Evolutionary conservation across 1,140 invertebrate genomes (phyloP).

Genomic region (Drosophila mauritiana): DNA sequence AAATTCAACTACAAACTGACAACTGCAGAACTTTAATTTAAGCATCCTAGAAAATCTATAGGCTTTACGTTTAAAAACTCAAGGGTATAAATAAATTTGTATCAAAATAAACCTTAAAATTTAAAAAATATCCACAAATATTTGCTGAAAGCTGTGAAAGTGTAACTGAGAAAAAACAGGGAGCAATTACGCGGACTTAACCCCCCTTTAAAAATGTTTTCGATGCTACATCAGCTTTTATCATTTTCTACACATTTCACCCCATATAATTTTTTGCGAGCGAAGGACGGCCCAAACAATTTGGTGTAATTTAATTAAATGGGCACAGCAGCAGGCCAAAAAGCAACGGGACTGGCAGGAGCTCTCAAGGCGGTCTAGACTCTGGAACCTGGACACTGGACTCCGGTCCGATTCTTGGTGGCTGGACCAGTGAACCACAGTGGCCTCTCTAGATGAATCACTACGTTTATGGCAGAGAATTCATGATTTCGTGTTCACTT

Average conservation of each 20-base stretch:
- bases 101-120: neutral
- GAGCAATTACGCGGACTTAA: constrained; percentile 57
- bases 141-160: neutral
- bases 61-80: no score
- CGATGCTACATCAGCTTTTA: constrained; percentile 59
- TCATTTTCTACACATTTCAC: constrained; percentile 72
- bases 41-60: no score
- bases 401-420: constrained; percentile 13
- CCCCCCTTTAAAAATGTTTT: constrained; percentile 60
- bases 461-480: neutral
- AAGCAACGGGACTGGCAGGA: constrained; percentile 54
- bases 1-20: neutral
- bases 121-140: constrained; percentile 5
- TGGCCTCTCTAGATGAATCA: neutral
- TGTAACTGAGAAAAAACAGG: neutral
- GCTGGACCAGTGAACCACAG: constrained; percentile 3
- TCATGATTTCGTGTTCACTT: neutral
- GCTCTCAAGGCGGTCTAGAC: constrained; percentile 19
- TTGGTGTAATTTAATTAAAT: constrained; percentile 83
- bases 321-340: constrained; percentile 78
- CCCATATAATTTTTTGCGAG: constrained; percentile 9
- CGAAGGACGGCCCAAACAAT: constrained; percentile 72
- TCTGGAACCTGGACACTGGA: neutral
- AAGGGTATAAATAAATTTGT: neutral
- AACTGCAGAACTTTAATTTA: neutral